Conservation (phyloP, 2,888 invertebrate species). For the Cryptosula pallasiana region DNA sequence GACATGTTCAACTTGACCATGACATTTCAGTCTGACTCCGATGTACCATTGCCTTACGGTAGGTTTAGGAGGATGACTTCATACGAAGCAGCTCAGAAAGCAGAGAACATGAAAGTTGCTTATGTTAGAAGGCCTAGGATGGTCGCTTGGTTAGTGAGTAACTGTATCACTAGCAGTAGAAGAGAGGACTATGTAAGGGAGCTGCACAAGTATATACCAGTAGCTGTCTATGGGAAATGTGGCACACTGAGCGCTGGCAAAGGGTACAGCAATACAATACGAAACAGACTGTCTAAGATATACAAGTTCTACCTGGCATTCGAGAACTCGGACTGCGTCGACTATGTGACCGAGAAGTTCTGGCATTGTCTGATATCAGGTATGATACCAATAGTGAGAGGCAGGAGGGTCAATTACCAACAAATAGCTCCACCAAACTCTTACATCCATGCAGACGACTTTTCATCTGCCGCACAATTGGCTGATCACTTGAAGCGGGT, state of each 20-base stretch:
- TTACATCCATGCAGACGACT: not conserved
- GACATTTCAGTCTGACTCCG: slow-evolving; percentile 27
- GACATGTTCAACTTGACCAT: slow-evolving; percentile 29
- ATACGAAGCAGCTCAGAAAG: not conserved
- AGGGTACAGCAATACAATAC: not conserved
- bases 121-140: not conserved
- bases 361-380: not conserved
- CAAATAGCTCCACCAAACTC: not conserved
- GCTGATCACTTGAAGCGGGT: not conserved
- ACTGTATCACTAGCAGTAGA: slow-evolving; percentile 28
- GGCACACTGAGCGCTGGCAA: not conserved
- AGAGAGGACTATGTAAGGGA: slow-evolving; percentile 28
- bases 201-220: slow-evolving; percentile 25
- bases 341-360: not conserved
- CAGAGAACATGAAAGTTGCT: not conserved
- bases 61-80: not conserved
- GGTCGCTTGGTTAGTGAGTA: slow-evolving; percentile 29
- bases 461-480: not conserved
- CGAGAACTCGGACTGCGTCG: not conserved
- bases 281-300: not conserved
- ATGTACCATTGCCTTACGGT: slow-evolving; percentile 27
- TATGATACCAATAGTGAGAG: not conserved
- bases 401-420: not conserved
- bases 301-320: not conserved
- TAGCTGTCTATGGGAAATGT: slow-evolving; percentile 28